phyloP scores from a whole-genome alignment of 2,888 invertebrate genomes.

The Micoletzkya japonica region DNA sequence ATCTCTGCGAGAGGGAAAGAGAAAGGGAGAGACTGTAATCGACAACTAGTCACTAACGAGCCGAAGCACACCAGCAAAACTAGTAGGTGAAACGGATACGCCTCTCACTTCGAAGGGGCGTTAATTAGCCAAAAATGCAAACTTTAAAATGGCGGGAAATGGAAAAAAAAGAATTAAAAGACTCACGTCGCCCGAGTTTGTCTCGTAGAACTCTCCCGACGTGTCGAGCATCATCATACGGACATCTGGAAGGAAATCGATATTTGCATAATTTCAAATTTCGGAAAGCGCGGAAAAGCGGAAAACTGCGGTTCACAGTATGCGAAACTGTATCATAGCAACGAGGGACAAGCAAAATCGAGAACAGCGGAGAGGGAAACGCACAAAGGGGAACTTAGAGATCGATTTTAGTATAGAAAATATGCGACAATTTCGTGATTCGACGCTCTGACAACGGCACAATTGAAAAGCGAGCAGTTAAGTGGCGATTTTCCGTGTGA shows the following conservation, averaged over 20 bases:
- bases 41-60: no score
- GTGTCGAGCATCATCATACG: constrained; percentile 13
- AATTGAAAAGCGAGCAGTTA: no score
- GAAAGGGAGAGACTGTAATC: no score
- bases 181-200: constrained; percentile 25
- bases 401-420: neutral
- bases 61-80: no score
- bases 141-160: neutral
- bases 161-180: neutral
- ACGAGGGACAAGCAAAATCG: neutral
- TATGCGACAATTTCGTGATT: no score
- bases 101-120: neutral
- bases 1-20: no score
- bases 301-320: neutral
- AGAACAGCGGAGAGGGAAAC: neutral
- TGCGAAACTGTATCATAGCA: neutral
- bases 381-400: neutral
- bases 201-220: constrained; percentile 27
- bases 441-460: no score
- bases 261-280: neutral
- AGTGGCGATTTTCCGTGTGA: no score
- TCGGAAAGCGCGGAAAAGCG: neutral
- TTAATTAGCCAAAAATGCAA: neutral
- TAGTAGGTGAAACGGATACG: no score
- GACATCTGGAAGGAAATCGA: neutral